Base-by-base conservation (phyloP, 2,888 invertebrate species). In the Lasiommata megera region DNA sequence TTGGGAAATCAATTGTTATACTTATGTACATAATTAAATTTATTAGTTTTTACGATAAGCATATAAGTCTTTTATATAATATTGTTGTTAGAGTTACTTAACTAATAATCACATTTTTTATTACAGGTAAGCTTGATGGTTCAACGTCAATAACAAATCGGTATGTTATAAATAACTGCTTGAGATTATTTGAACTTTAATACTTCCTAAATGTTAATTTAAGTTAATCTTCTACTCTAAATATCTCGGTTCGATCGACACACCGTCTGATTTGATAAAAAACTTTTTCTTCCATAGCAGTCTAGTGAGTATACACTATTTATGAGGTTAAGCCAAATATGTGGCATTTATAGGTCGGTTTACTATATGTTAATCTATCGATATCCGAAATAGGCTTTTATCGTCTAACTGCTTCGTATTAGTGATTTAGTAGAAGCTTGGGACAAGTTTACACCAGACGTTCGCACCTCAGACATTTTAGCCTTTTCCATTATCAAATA, bases 281-380 rank as follows among this genome's bases (percentile, higher is more conserved):
- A 2, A 3, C 23, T 23, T 23, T 23, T 11, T 1, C 3, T 3
- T 12, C 43, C 14, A 14, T 44, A 29, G 12, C 14, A 9, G 3
- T 23, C 8, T 47, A 31, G 16, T 16, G 34, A 47, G 16, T 31
- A 34, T 17, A 12, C 31, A 8, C n/a, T 17, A 46, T 47, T 47
- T 36, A 17, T 17, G 2, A 31, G 14, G 3, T n/a, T 7, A 38
- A 31, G 6, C 43, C 18, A 16, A 28, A 34, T 51, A 47, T 3
- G 41, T 43, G 3, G 23, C 41, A 40, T 38, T 54, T 38, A 52
- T 58, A 12, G 2, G 17, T 38, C 66, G 62, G 70, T 75, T 78
- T 73, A 73, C 75, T 60, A 52, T 28, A 63, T 63, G 58, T 63
- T 62, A 68, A 73, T 71, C 54, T 71, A 62, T 66, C 65, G 58